phyloP scores from a whole-genome alignment of 2,113 vertebrate genomes.

The Buteo buteo region DNA sequence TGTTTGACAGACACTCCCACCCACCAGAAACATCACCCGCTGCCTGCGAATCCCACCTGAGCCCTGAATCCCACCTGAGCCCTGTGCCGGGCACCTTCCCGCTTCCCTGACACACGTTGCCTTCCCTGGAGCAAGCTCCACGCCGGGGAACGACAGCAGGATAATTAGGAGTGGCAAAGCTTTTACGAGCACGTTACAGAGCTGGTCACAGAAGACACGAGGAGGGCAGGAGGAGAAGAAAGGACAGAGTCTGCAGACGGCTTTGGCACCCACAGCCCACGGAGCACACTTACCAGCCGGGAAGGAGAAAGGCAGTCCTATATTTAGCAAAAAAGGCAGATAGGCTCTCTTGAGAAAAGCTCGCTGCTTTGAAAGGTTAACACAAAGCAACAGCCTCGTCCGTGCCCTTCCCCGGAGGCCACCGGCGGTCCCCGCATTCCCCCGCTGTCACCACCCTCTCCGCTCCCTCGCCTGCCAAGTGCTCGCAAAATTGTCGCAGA shows the following conservation, averaged over 20 bases:
- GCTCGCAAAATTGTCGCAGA: background rate
- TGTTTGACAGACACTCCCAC: background rate
- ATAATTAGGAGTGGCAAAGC: background rate
- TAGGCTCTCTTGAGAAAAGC: background rate
- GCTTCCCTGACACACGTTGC: background rate
- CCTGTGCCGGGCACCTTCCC: too few relatives aligned
- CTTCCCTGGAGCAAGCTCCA: background rate
- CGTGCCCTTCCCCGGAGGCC: background rate
- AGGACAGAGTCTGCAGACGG: background rate
- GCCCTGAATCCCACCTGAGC: background rate
- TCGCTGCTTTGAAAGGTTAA: background rate
- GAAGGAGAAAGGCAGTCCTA: background rate
- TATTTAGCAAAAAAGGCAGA: background rate
- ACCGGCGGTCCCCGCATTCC: background rate
- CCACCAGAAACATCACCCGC: background rate
- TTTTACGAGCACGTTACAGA: rapidly evolving
- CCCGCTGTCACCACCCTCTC: background rate
- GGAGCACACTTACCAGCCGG: rapidly evolving
- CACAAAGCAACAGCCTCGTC: background rate
- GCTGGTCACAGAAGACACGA: background rate
- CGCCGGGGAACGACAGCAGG: rapidly evolving
- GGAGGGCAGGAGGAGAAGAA: background rate
- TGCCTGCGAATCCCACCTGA: background rate
- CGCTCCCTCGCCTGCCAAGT: background rate
- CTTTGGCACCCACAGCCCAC: background rate